Percentiles rank a stretch among this genome's conserved stretches.
Evolutionary conservation across 1,140 invertebrate genomes (phyloP).

Genomic region (Drosophila virilis): DNA sequence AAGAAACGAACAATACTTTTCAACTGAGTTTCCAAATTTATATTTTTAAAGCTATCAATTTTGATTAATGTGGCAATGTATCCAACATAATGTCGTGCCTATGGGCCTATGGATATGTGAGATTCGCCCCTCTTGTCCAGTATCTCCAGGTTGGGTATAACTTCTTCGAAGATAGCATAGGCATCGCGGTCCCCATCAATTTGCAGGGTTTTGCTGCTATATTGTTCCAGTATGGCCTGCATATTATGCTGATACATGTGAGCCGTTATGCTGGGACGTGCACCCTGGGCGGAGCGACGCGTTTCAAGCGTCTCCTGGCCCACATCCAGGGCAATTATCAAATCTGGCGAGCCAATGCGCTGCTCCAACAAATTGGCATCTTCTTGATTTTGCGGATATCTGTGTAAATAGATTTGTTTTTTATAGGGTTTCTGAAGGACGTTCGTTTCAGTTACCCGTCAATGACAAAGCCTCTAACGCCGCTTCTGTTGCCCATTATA

Average conservation of each 20-base stretch:
- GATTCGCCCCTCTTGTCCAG: conserved; percentile 1
- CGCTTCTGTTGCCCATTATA: conserved; percentile 1
- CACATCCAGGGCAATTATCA: conserved; percentile 42
- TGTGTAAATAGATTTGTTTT: background rate
- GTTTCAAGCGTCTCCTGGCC: background rate
- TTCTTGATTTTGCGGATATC: conserved; percentile 29
- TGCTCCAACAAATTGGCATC: conserved; percentile 41
- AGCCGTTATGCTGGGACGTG: no score
- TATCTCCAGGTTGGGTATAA: conserved; percentile 31
- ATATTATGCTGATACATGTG: background rate
- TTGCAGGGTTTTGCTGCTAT: conserved; percentile 13
- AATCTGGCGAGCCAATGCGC: conserved; percentile 28
- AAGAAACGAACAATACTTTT: background rate
- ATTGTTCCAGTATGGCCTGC: conserved; percentile 25
- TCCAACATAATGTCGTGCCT: background rate
- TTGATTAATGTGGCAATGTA: conserved; percentile 28
- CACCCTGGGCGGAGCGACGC: background rate
- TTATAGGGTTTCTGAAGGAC: background rate
- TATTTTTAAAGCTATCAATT: conserved; percentile 18
- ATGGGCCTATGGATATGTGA: conserved; percentile 5
- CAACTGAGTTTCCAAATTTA: conserved; percentile 6
- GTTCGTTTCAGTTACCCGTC: conserved; percentile 40
- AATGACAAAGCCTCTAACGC: conserved; percentile 31
- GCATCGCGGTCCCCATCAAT: conserved; percentile 25
- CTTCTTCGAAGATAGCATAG: conserved; percentile 29